A percentile compares a stretch with the other conserved stretches of the same genome.
These are phyloP conservation scores for Abrostola triplasia DNA, from an alignment of 2,888 invertebrate genomes.

Conservation along the genomic window DNA sequence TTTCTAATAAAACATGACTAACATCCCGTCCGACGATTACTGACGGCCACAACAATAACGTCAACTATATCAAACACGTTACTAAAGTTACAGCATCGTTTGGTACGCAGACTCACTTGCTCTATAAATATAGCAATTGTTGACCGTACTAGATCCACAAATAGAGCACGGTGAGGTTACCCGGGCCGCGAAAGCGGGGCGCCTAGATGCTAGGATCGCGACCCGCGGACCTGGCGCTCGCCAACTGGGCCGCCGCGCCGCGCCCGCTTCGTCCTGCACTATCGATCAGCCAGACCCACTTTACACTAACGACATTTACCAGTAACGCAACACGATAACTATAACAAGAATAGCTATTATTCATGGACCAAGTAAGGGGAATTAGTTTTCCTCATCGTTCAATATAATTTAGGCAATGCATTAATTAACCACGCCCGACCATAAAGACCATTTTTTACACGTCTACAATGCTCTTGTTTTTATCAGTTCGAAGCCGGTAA, in stretches of 20 bases:
- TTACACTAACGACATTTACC: conserved; percentile 44
- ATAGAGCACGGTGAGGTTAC: conserved; percentile 73
- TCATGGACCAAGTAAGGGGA: conserved; percentile 23
- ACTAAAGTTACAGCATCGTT: conserved; percentile 28
- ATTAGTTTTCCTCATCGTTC: conserved; percentile 41
- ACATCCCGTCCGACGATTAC: background rate
- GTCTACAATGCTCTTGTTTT: conserved; percentile 37
- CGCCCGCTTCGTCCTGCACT: conserved; percentile 75
- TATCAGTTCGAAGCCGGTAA: conserved; percentile 34
- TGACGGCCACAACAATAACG: background rate
- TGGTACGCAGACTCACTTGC: conserved; percentile 32
- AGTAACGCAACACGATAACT: conserved; percentile 25
- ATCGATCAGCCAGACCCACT: conserved; percentile 72
- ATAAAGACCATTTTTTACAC: conserved; percentile 34
- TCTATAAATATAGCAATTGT: conserved; percentile 57
- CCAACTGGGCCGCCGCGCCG: conserved; percentile 83
- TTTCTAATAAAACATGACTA: background rate
- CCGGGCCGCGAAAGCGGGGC: conserved; percentile 71
- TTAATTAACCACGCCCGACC: conserved; percentile 28
- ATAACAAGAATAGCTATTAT: conserved; percentile 42
- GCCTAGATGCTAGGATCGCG: conserved; percentile 72
- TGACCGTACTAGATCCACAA: conserved; percentile 67
- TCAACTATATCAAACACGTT: background rate
- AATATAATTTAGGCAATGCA: conserved; percentile 32
- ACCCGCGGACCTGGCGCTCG: conserved; percentile 68